Conservation (phyloP, 2,113 vertebrate genomes). For the Otolemur garnettii region DNA sequence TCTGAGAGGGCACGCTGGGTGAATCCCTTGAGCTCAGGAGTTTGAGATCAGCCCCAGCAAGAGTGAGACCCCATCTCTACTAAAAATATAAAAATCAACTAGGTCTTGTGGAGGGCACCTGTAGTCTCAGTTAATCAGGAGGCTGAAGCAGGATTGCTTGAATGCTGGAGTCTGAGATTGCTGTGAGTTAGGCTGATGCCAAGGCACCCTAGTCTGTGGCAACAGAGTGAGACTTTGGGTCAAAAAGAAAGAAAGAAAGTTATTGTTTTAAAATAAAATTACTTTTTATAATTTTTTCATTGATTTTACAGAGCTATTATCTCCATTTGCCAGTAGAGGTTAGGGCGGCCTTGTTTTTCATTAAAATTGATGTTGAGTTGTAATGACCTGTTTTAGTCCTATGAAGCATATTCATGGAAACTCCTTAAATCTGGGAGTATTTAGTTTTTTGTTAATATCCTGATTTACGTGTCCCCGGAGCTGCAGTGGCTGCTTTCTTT, state of each 20-base stretch:
- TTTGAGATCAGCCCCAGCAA: too few species aligned
- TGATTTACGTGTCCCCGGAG: slow-evolving; percentile 43
- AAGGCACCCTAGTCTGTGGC: too few species aligned
- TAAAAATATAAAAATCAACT: too few species aligned
- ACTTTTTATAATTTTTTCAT: background rate
- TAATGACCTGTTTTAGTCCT: slow-evolving; percentile 63
- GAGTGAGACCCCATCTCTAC: too few species aligned
- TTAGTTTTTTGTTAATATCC: slow-evolving; percentile 52
- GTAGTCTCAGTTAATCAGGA: too few species aligned
- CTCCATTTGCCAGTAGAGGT: slow-evolving; percentile 43
- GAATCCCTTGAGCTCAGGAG: too few species aligned
- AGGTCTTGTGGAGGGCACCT: too few species aligned
- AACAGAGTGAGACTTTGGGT: too few species aligned
- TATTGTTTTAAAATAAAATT: background rate
- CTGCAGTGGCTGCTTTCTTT: slow-evolving; percentile 34
- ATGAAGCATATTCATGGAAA: slow-evolving; percentile 26
- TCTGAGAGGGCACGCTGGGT: too few species aligned
- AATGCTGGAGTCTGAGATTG: too few species aligned
- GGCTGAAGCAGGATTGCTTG: too few species aligned
- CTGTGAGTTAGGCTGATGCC: too few species aligned
- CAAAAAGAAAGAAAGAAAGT: background rate
- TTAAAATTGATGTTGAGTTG: slow-evolving; percentile 47
- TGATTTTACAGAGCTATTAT: background rate
- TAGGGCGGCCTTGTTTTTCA: slow-evolving; percentile 1
- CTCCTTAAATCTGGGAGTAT: slow-evolving; percentile 46